Conservation (phyloP, 53 echinoderm and acorn worm species). For the Holothuria scabra region DNA sequence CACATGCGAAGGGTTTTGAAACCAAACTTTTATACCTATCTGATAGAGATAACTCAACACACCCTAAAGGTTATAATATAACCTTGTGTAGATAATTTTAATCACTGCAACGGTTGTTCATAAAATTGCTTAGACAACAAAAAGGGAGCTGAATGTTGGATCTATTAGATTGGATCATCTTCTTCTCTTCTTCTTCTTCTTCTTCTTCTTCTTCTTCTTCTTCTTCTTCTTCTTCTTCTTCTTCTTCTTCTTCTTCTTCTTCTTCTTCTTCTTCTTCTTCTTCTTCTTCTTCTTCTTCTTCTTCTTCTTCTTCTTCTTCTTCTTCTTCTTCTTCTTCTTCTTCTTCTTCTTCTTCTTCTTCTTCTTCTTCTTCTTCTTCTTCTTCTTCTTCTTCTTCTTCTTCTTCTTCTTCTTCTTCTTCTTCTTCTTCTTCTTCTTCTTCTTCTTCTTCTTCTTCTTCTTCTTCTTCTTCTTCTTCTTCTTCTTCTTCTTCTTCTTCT, state of each 20-base stretch:
- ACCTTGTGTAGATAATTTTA: too few relatives aligned
- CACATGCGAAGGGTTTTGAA: too few relatives aligned
- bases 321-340: slow-evolving; percentile 12
- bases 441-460: slow-evolving; percentile 16
- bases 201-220: slow-evolving; percentile 3
- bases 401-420: slow-evolving; percentile 19
- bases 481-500: background rate
- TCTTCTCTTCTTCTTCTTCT: background rate
- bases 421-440: slow-evolving; percentile 9
- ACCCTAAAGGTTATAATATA: too few relatives aligned
- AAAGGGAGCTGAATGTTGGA: too few relatives aligned
- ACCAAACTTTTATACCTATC: too few relatives aligned
- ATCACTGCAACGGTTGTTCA: too few relatives aligned
- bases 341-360: background rate
- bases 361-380: slow-evolving; percentile 24
- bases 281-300: slow-evolving; percentile 8
- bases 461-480: slow-evolving; percentile 18
- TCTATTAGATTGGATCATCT: too few relatives aligned
- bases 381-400: background rate
- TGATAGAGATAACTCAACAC: too few relatives aligned
- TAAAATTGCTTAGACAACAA: too few relatives aligned
- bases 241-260: slow-evolving; percentile 4
- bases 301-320: slow-evolving; percentile 23
- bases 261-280: slow-evolving; percentile 15
- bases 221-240: slow-evolving; percentile 17